Conservation (phyloP, 2,797 vertebrate genomes). For the Falco berigora region DNA sequence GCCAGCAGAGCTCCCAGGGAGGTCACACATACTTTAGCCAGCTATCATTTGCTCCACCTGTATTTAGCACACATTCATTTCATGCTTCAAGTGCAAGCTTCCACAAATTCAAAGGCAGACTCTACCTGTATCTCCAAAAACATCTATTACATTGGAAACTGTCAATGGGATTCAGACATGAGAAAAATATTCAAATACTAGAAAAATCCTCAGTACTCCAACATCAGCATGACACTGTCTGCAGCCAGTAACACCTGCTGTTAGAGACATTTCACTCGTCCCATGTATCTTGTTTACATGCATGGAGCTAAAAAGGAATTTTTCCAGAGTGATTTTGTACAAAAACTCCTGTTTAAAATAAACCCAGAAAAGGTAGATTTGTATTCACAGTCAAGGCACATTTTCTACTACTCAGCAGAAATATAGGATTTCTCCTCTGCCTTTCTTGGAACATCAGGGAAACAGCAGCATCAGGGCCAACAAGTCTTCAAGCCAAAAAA, state of each 20-base stretch:
- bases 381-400: background rate
- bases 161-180: background rate
- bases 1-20: background rate
- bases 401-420: background rate
- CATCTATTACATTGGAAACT: background rate
- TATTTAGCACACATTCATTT: background rate
- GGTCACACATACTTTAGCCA: background rate
- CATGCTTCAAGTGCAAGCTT: background rate
- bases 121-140: background rate
- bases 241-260: background rate
- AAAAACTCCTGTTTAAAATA: background rate
- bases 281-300: background rate
- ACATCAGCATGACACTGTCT: rapidly evolving
- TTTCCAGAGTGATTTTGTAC: background rate
- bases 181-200: background rate
- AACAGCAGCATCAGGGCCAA: background rate
- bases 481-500: background rate
- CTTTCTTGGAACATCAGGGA: background rate
- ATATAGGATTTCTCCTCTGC: background rate
- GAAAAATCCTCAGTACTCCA: background rate
- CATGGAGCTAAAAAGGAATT: background rate
- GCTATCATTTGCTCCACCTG: background rate
- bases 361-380: background rate
- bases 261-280: background rate
- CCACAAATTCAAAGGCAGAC: background rate